phyloP scores from a whole-genome alignment of 2,888 invertebrate genomes.

The Drosophila subsilvestris region DNA sequence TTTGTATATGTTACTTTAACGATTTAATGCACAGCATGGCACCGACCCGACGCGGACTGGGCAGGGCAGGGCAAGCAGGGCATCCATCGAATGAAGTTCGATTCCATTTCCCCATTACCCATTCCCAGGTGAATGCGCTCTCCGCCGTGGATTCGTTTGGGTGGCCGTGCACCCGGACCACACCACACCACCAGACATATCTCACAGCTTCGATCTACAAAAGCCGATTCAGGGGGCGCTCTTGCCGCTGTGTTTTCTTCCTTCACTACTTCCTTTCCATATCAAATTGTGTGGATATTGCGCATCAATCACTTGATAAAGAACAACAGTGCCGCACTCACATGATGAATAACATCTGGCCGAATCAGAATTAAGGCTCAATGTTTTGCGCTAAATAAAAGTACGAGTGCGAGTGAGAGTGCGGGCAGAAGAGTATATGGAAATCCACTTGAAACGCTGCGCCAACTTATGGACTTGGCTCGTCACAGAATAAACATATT shows the following conservation, averaged over 20 bases:
- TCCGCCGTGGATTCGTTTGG: slow-evolving; percentile 31
- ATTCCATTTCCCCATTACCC: slow-evolving; percentile 17
- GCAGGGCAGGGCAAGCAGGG: neutral
- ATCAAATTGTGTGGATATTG: slow-evolving; percentile 73
- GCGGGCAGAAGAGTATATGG: slow-evolving; percentile 31
- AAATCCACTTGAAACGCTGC: slow-evolving; percentile 68
- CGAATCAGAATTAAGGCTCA: slow-evolving; percentile 57
- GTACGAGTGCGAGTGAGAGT: neutral
- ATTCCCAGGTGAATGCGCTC: slow-evolving; percentile 69
- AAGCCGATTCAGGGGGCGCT: slow-evolving; percentile 15
- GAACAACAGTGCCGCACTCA: slow-evolving; percentile 71
- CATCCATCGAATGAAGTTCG: slow-evolving; percentile 40
- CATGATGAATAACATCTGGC: slow-evolving; percentile 69
- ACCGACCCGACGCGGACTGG: slow-evolving; percentile 39
- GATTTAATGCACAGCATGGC: slow-evolving; percentile 66
- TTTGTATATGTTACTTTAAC: slow-evolving; percentile 76
- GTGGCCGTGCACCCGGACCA: slow-evolving; percentile 30
- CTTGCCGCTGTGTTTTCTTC: slow-evolving; percentile 24
- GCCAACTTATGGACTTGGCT: slow-evolving; percentile 48
- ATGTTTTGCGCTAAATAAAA: slow-evolving; percentile 61
- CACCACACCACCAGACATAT: neutral
- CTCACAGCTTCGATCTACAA: slow-evolving; percentile 2
- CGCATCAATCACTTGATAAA: slow-evolving; percentile 71
- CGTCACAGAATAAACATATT: slow-evolving; percentile 50
- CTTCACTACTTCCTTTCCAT: slow-evolving; percentile 67